Percentiles rank a stretch among this genome's conserved stretches.
Conservation (phyloP, 1,140 invertebrate species). For the Drosophila dunni region DNA sequence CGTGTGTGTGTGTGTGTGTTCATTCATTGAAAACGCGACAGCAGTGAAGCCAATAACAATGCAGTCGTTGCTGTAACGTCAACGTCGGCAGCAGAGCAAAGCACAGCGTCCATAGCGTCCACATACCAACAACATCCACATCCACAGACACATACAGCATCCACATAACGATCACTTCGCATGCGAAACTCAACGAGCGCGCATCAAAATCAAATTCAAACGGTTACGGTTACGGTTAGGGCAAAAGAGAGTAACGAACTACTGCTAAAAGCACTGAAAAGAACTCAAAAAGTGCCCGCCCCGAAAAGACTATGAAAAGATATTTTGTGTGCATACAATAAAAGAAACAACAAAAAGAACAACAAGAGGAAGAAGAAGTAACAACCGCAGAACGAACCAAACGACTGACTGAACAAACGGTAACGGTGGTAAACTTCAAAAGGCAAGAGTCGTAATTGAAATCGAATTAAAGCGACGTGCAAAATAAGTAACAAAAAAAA, state of each 20-base stretch:
- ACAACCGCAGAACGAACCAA: slow-evolving; percentile 36
- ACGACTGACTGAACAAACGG: slow-evolving; percentile 40
- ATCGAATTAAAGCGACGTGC: slow-evolving; percentile 77
- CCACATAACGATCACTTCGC: slow-evolving; percentile 70
- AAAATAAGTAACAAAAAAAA: slow-evolving; percentile 45
- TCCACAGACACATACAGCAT: slow-evolving; percentile 34
- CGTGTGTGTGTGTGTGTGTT: slow-evolving; percentile 47
- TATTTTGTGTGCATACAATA: slow-evolving; percentile 60
- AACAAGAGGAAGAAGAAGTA: slow-evolving; percentile 22
- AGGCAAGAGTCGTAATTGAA: slow-evolving; percentile 72
- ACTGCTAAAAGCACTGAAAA: slow-evolving; percentile 30
- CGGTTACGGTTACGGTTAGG: slow-evolving; percentile 36
- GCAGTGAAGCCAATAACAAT: slow-evolving; percentile 55
- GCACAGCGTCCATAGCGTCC: slow-evolving; percentile 30
- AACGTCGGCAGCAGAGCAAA: slow-evolving; percentile 30
- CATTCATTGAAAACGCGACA: slow-evolving; percentile 71
- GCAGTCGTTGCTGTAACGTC: slow-evolving; percentile 55
- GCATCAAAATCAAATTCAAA: slow-evolving; percentile 77
- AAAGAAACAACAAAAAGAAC: slow-evolving; percentile 23
- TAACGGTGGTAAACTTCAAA: slow-evolving; percentile 61
- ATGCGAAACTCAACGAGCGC: slow-evolving; percentile 79
- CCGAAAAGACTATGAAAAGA: slow-evolving; percentile 41
- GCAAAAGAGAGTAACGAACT: slow-evolving; percentile 57
- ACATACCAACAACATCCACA: slow-evolving; percentile 1
- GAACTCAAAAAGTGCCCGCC: slow-evolving; percentile 38